Conservation (phyloP, 2,888 invertebrate genomes). For the Conistra vaccinii region DNA sequence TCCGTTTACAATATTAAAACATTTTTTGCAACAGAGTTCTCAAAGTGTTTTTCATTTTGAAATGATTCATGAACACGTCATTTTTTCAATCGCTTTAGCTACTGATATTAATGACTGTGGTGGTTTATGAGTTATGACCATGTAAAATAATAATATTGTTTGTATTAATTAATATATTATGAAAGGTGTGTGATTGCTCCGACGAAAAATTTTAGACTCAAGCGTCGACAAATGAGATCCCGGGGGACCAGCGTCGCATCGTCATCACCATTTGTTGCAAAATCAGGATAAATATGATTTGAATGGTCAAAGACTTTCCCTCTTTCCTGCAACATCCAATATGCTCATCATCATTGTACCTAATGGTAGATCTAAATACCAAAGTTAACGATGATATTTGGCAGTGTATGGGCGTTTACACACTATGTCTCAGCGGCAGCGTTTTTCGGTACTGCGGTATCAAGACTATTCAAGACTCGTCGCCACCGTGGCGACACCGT, state of each 20-base stretch:
- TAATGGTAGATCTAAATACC: background rate
- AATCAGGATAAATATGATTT: background rate
- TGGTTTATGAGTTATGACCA: background rate
- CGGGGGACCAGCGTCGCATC: background rate
- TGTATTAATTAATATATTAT: background rate
- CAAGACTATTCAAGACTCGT: no score
- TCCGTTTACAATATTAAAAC: slow-evolving; percentile 70
- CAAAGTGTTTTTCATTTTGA: slow-evolving; percentile 72
- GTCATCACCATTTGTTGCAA: background rate
- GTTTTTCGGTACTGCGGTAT: no score
- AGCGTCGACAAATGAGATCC: background rate
- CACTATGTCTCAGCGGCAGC: no score
- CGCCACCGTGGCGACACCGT: no score
- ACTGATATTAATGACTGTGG: background rate
- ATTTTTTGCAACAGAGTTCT: slow-evolving; percentile 80
- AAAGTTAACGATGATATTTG: no score
- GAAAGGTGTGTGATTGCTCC: background rate
- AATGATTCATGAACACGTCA: background rate
- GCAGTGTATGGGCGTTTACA: no score
- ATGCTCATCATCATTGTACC: background rate
- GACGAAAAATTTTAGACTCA: background rate
- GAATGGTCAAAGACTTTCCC: background rate
- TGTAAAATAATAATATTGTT: background rate
- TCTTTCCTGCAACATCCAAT: background rate
- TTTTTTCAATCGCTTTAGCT: background rate